Base-by-base conservation (phyloP, 2,113 vertebrate species). In the Oreochromis tanganicae region DNA sequence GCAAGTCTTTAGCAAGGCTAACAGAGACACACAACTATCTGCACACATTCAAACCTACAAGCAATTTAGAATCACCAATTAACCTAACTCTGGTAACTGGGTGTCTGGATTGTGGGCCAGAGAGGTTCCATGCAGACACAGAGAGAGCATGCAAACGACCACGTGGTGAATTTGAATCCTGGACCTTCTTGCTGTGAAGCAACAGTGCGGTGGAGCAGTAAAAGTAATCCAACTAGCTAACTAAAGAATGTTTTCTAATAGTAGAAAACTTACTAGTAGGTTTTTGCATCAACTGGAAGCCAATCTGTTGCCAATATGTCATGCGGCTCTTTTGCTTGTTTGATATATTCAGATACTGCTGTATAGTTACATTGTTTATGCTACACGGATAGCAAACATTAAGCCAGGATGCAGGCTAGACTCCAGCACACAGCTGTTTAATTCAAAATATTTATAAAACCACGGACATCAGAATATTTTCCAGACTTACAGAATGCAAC, bases 361-460 rank as follows among this genome's bases (percentile, higher is more conserved):
- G 43, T 19, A 8, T 29, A 78, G 16, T 50, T 48, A 78, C 16
- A 48, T 75, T 75, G 71, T 46, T 75, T 75, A 27, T 48, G 24
- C 41, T 75, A 48, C 41, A 29, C 0, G 9, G 29, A 75, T 75
- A 48, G 21, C 24, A 75, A 75, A 46, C 21, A 73, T 73, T 73
- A 6, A 46, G 41, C 24, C 68, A 75, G 43, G 41, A 48, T 1
- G 68, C 68, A 29, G 27, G 68, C 68, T 75, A 29, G 41, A 75
- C 24, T 75, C 41, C 5, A 75, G 21, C 41, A 75, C 68, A 75
- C 68, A 75, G 68, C 68, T 73, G 68, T 7, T 46, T 73, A 27
- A 46, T 73, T 73, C 13, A 24, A 73, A 16, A 73, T 73, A 73
- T 73, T 73, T 73, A 27, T 27, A 46, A 46, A 73, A 73, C 68